Conservation (phyloP, 2,113 vertebrate species). For the Dasypus novemcinctus region DNA sequence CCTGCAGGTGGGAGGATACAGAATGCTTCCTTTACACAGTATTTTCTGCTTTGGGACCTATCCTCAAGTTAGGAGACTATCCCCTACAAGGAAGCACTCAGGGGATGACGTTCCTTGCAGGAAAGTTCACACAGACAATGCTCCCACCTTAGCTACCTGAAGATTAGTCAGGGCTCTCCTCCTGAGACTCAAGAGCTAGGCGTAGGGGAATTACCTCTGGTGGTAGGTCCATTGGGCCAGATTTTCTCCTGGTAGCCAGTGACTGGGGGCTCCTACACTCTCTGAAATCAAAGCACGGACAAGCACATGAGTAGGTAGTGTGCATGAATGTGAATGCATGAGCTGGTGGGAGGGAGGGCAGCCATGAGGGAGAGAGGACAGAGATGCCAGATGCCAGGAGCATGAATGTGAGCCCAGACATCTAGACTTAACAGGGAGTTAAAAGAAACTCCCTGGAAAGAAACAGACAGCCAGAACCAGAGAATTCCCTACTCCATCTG, state of each 20-base stretch:
- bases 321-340: neutral
- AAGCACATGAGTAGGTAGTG: neutral
- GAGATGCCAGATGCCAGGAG: neutral
- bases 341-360: neutral
- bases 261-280: neutral
- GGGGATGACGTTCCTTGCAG: neutral
- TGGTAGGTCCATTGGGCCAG: neutral
- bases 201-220: neutral
- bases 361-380: neutral
- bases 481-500: neutral
- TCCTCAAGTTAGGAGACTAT: neutral
- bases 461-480: neutral
- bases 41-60: neutral
- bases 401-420: neutral
- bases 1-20: neutral
- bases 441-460: neutral
- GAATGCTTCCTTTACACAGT: neutral
- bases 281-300: neutral
- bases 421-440: neutral
- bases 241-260: neutral
- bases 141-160: neutral
- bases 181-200: neutral
- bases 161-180: neutral
- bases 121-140: neutral
- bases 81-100: neutral